Percentiles rank a stretch among this genome's conserved stretches.
These are phyloP conservation scores for Eristalinus aeneus DNA, from an alignment of 2,888 invertebrate species.

Conservation along the genomic window DNA sequence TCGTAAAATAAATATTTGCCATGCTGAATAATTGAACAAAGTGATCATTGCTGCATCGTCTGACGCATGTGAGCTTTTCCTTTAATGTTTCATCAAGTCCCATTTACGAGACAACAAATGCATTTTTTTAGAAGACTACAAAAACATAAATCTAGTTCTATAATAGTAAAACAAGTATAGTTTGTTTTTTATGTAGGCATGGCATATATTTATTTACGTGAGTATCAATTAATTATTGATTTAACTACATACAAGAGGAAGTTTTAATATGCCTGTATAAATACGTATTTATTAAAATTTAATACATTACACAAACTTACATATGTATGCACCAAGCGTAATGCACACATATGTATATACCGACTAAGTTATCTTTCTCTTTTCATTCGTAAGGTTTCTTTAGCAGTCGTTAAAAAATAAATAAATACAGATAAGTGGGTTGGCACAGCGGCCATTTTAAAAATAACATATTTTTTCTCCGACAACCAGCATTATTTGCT, in stretches of 20 bases:
- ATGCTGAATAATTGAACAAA: constrained; percentile 36
- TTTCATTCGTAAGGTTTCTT: background rate
- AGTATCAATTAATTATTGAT: too few relatives aligned
- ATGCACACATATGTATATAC: background rate
- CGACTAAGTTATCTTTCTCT: background rate
- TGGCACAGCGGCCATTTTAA: constrained; percentile 48
- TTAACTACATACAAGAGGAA: too few relatives aligned
- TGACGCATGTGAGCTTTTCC: constrained; percentile 16
- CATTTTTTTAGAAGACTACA: constrained; percentile 53
- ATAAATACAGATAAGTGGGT: constrained; percentile 52
- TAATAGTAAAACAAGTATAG: too few relatives aligned
- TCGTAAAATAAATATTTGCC: constrained; percentile 60
- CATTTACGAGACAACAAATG: constrained; percentile 39
- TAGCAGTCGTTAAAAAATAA: constrained; percentile 36
- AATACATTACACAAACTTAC: too few relatives aligned
- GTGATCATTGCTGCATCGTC: constrained; percentile 38
- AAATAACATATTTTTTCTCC: constrained; percentile 61
- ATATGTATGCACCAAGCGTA: too few relatives aligned
- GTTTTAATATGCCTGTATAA: too few relatives aligned
- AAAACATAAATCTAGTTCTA: constrained; percentile 48
- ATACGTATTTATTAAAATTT: too few relatives aligned
- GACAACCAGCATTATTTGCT: constrained; percentile 75
- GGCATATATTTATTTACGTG: too few relatives aligned
- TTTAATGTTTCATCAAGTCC: constrained; percentile 47
- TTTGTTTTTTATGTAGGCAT: too few relatives aligned